A percentile compares a stretch with the other conserved stretches of the same genome.
These are phyloP conservation scores for Equus quagga DNA, from an alignment of 2,113 vertebrate genomes.

Conservation along the genomic window DNA sequence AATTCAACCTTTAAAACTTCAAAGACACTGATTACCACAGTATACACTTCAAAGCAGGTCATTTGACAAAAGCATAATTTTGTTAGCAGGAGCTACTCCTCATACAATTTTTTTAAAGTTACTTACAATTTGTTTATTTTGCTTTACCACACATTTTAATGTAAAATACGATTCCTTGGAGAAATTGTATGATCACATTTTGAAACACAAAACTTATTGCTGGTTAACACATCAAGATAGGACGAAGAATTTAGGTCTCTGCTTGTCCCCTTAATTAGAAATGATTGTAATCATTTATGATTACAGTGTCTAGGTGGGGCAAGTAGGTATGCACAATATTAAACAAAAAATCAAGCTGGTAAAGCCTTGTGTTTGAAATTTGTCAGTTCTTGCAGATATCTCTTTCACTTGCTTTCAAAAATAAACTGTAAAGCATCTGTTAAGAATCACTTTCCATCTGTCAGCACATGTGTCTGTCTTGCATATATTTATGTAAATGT, in stretches of 20 bases:
- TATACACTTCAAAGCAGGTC: not conserved
- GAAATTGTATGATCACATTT: not conserved
- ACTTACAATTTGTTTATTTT: not conserved
- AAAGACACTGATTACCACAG: not conserved
- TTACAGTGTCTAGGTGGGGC: not conserved
- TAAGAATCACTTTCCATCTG: not conserved
- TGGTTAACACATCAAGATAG: not conserved
- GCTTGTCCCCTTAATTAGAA: not conserved
- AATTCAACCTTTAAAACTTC: not conserved
- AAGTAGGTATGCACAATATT: not conserved
- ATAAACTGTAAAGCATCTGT: slow-evolving; percentile 5
- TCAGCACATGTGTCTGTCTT: not conserved
- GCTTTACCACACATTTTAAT: not conserved
- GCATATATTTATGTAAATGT: not conserved
- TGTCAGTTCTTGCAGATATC: not conserved
- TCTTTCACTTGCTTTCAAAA: slow-evolving; percentile 33
- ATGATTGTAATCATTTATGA: not conserved
- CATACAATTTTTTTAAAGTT: not conserved
- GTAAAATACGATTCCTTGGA: not conserved
- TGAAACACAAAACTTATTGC: not conserved
- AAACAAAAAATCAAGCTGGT: slow-evolving; percentile 1
- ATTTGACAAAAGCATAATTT: slow-evolving; percentile 36
- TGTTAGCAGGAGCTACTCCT: not conserved
- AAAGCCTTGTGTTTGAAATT: not conserved
- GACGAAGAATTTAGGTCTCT: not conserved